phyloP scores from a whole-genome alignment of 2,113 vertebrate species.

The Dipodomys ordii region DNA sequence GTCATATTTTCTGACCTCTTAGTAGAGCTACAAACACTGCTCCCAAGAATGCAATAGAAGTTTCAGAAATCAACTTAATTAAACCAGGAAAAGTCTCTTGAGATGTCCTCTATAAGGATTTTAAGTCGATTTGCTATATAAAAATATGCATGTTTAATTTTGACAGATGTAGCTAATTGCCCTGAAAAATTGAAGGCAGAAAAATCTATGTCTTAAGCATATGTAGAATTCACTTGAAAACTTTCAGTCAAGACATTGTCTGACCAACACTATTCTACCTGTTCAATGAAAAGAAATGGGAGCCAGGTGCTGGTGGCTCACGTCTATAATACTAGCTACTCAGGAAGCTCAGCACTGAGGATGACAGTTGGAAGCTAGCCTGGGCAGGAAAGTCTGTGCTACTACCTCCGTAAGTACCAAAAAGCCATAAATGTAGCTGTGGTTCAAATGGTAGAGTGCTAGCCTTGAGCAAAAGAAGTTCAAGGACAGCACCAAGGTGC shows the following conservation, averaged over 20 bases:
- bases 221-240: neutral
- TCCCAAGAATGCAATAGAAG: neutral
- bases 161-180: neutral
- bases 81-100: neutral
- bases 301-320: no score
- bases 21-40: no score
- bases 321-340: no score
- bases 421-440: no score
- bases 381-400: no score
- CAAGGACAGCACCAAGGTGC: no score
- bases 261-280: neutral
- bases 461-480: no score
- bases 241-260: neutral
- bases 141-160: neutral
- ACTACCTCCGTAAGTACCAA: no score
- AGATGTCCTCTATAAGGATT: neutral
- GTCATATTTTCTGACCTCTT: rapidly evolving
- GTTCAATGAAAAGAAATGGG: neutral
- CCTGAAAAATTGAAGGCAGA: neutral
- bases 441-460: no score
- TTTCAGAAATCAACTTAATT: neutral
- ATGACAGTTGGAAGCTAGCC: no score
- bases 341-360: no score
- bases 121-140: neutral
- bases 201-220: neutral